These are phyloP conservation scores for Sporophila hypoxantha DNA, from an alignment of 2,113 vertebrate genomes.

Conservation along the genomic window DNA sequence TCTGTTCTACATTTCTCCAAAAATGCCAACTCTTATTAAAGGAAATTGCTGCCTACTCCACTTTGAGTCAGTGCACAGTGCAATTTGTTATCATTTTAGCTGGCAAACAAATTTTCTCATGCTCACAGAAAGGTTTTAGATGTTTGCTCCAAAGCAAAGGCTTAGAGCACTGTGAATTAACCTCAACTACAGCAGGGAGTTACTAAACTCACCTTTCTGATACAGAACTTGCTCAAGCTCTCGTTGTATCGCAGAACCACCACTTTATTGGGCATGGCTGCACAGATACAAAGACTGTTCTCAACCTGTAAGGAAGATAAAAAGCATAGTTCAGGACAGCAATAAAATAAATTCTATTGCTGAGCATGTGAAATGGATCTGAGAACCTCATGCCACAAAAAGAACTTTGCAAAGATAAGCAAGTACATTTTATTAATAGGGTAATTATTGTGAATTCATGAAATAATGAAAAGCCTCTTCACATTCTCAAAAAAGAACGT, in stretches of 20 bases:
- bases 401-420: neutral
- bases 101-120: neutral
- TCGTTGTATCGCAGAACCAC: constrained; percentile 93
- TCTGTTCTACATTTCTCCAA: neutral
- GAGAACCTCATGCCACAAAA: neutral
- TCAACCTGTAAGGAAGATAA: constrained; percentile 79
- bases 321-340: neutral
- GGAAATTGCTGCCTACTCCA: constrained; percentile 15
- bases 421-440: neutral
- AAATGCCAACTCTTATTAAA: neutral
- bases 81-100: constrained; percentile 1
- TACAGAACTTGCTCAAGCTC: constrained; percentile 94
- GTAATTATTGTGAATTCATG: neutral
- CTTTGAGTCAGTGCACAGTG: neutral
- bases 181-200: neutral
- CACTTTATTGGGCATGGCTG: constrained; percentile 94
- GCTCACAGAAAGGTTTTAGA: neutral
- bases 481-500: neutral
- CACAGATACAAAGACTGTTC: constrained; percentile 91
- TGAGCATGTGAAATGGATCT: rapidly evolving
- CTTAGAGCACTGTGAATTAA: neutral
- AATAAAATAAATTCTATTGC: neutral
- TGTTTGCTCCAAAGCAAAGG: neutral
- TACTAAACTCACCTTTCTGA: constrained; percentile 82
- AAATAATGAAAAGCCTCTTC: constrained; percentile 32